Evolutionary conservation across 2,888 invertebrate genomes (phyloP).

Genomic region (Baronia brevicornis): DNA sequence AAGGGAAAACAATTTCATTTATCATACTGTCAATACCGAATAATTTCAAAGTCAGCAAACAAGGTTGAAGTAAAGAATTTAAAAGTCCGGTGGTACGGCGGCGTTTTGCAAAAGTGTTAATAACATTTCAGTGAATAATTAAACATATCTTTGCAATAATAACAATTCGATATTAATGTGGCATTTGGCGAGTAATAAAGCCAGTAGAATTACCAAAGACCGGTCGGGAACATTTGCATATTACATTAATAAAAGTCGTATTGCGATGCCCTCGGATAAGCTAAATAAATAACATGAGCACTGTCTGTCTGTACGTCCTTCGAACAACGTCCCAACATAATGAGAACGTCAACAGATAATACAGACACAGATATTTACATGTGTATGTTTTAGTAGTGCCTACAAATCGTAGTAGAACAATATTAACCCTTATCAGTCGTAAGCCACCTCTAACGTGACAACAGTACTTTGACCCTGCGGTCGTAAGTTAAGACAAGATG

Average conservation of each 20-base stretch:
- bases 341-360: no score
- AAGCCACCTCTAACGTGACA: no score
- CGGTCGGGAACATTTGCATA: conserved; percentile 56
- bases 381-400: no score
- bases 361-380: no score
- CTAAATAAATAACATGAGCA: conserved; percentile 32
- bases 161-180: conserved; percentile 40
- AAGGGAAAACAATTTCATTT: no score
- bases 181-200: conserved; percentile 53
- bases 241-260: conserved; percentile 65
- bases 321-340: no score
- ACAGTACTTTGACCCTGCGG: no score
- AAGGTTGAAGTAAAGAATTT: conserved; percentile 15
- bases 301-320: conserved; percentile 6
- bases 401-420: no score
- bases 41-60: conserved; percentile 6
- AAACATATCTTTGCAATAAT: conserved; percentile 28
- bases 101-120: conserved; percentile 24
- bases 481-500: no score
- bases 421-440: no score
- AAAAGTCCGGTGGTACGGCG: conserved; percentile 21
- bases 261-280: conserved; percentile 59
- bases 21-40: neutral
- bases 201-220: conserved; percentile 35
- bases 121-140: conserved; percentile 25